Conservation (phyloP, 92 coral and sea anemone species). For the Parazoanthus darwini region DNA sequence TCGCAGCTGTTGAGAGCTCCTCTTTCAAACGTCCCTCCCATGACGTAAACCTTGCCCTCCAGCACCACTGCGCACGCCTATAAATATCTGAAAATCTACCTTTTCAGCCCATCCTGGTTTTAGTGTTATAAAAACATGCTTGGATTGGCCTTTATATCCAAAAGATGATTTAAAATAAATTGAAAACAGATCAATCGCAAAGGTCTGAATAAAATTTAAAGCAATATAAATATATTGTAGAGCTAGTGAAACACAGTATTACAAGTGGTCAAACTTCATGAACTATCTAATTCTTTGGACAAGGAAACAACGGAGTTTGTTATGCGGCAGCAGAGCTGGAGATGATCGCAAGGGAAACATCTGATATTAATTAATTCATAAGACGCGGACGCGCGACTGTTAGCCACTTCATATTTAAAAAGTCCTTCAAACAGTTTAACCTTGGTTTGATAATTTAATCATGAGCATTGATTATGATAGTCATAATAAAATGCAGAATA, state of each 20-base stretch:
- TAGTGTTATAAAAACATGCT: neutral
- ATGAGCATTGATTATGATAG: neutral
- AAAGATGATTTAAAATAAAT: too few species aligned
- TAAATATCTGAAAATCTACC: too few species aligned
- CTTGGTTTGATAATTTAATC: neutral
- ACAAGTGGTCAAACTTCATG: too few species aligned
- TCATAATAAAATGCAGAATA: neutral
- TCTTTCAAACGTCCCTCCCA: slow-evolving; percentile 80
- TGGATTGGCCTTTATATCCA: neutral
- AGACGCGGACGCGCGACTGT: neutral
- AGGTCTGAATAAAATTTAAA: neutral
- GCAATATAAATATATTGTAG: too few species aligned
- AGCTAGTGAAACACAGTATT: too few species aligned
- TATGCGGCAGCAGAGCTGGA: too few species aligned
- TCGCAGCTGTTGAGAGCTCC: slow-evolving; percentile 82
- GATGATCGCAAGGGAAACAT: too few species aligned
- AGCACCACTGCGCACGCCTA: slow-evolving; percentile 90
- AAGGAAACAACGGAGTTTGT: too few species aligned
- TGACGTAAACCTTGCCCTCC: slow-evolving; percentile 68
- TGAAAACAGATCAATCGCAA: neutral
- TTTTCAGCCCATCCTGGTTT: neutral
- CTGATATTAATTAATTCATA: too few species aligned
- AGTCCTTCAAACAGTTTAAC: neutral
- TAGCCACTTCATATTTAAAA: neutral
- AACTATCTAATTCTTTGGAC: too few species aligned